Conservation (phyloP, 2,113 vertebrate genomes). For the Saccopteryx leptura region DNA sequence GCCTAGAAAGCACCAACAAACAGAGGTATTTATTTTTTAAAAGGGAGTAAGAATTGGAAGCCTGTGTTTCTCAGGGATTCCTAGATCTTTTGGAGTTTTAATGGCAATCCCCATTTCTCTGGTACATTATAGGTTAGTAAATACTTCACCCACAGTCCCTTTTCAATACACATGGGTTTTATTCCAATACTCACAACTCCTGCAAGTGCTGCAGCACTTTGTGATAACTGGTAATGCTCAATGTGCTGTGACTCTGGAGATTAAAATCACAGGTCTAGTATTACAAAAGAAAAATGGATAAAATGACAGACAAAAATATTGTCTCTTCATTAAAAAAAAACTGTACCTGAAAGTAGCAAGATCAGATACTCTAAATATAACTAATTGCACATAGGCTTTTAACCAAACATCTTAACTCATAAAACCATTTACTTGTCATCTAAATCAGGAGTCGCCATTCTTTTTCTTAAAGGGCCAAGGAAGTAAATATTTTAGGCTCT, state of each 20-base stretch:
- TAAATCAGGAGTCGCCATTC: not conserved
- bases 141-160: not conserved
- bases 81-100: not conserved
- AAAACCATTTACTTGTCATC: slow-evolving; percentile 30
- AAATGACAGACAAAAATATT: slow-evolving; percentile 2
- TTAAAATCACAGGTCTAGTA: not conserved
- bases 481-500: slow-evolving; percentile 40
- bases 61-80: slow-evolving; percentile 4
- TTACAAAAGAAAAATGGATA: slow-evolving; percentile 5
- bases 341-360: not conserved
- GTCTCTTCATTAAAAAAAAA: not conserved
- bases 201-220: not conserved
- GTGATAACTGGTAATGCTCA: not conserved
- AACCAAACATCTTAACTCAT: slow-evolving; percentile 17
- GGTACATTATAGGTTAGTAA: not conserved
- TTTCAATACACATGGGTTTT: not conserved
- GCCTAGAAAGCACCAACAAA: not conserved
- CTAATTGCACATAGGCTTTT: not conserved
- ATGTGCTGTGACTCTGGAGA: not conserved
- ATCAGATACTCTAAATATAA: not conserved
- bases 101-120: not conserved
- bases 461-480: slow-evolving; percentile 1
- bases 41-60: not conserved
- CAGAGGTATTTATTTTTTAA: not conserved
- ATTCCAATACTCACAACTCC: not conserved